Conservation (phyloP, 2,113 vertebrate genomes). For the Vombatus ursinus region DNA sequence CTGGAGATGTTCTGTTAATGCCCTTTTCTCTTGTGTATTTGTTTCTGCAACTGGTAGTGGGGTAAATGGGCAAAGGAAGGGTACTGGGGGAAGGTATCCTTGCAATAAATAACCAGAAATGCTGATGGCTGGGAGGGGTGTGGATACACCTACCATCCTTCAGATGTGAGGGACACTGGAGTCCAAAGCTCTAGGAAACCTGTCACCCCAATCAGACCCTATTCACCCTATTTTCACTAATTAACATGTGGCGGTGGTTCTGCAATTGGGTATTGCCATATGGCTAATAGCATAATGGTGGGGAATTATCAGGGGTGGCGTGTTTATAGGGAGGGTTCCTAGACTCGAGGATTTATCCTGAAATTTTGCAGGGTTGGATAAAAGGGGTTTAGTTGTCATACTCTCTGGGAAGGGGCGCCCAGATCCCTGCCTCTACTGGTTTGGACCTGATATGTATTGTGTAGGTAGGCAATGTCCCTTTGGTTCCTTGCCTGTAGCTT, state of each 20-base stretch:
- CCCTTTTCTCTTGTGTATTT: neutral
- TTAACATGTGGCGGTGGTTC: neutral
- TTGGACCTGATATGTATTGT: neutral
- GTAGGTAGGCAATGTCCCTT: neutral
- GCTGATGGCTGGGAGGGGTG: neutral
- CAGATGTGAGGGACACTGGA: neutral
- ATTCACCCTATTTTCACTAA: neutral
- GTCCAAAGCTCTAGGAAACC: conserved; percentile 6
- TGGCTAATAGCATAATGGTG: neutral
- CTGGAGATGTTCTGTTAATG: neutral
- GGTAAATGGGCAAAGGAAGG: neutral
- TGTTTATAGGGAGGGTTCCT: neutral
- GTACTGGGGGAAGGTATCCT: neutral
- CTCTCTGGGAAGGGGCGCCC: neutral
- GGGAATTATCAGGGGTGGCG: neutral
- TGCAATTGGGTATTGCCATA: neutral
- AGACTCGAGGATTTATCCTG: neutral
- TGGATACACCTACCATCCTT: neutral
- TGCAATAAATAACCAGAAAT: neutral
- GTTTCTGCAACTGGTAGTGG: neutral
- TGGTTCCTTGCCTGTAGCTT: neutral
- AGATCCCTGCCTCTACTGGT: neutral
- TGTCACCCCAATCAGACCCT: conserved; percentile 9
- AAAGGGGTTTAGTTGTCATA: neutral
- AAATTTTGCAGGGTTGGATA: neutral